Conservation (phyloP, 1,140 invertebrate genomes). For the Drosophila mayri region DNA sequence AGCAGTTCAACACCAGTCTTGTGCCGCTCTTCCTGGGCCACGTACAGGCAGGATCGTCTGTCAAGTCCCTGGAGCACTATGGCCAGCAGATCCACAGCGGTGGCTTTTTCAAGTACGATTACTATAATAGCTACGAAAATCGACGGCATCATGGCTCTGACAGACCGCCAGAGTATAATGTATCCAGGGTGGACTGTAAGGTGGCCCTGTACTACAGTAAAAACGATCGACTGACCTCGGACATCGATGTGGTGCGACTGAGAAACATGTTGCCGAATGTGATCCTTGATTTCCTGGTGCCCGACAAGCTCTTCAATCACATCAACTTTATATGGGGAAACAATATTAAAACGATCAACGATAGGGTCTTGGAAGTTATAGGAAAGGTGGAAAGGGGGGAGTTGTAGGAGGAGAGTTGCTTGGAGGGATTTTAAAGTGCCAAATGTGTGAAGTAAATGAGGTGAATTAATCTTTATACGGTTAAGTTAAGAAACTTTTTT, state of each 20-base stretch:
- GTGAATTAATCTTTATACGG: neutral
- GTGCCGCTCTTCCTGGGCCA: conserved; percentile 38
- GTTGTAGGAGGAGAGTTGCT: conserved; percentile 4
- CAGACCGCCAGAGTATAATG: conserved; percentile 50
- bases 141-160: conserved; percentile 22
- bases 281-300: conserved; percentile 81
- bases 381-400: conserved; percentile 5
- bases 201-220: conserved; percentile 62
- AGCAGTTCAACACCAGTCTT: conserved; percentile 84
- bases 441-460: neutral
- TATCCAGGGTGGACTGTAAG: conserved; percentile 60
- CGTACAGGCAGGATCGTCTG: conserved; percentile 35
- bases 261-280: conserved; percentile 83
- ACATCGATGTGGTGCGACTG: conserved; percentile 73
- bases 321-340: conserved; percentile 86
- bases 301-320: conserved; percentile 85
- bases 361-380: too few species aligned
- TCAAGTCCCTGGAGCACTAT: conserved; percentile 50
- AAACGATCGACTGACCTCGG: conserved; percentile 48
- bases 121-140: conserved; percentile 35
- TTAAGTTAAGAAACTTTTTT: neutral
- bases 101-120: conserved; percentile 56
- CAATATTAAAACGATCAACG: too few species aligned
- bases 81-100: conserved; percentile 47
- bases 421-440: too few species aligned